phyloP scores from a whole-genome alignment of 2,888 invertebrate species.

The Drosophila nr. medialis region DNA sequence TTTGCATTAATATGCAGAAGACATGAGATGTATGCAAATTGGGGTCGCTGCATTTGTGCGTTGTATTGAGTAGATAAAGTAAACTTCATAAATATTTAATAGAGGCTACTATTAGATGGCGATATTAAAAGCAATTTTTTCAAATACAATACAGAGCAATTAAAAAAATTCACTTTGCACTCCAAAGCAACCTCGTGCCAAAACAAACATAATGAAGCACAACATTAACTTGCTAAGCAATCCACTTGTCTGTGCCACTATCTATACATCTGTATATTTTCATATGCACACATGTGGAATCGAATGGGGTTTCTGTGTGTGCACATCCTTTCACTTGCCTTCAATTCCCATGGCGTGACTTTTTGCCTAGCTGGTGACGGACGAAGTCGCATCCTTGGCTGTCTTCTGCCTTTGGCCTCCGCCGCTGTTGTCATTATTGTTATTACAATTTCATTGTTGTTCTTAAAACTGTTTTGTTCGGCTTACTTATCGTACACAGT shows the following conservation, averaged over 20 bases:
- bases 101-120: neutral
- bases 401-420: conserved; percentile 24
- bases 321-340: conserved; percentile 24
- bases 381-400: conserved; percentile 48
- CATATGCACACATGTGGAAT: conserved; percentile 25
- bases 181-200: conserved; percentile 13
- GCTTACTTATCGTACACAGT: conserved; percentile 63
- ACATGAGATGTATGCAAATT: conserved; percentile 45
- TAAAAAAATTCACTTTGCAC: neutral
- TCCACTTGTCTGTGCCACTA: conserved; percentile 23
- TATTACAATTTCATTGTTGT: conserved; percentile 66
- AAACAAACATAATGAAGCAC: conserved; percentile 16
- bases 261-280: conserved; percentile 37
- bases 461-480: conserved; percentile 48
- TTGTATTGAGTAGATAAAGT: neutral
- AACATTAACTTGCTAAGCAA: conserved; percentile 34
- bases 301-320: neutral
- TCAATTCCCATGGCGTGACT: conserved; percentile 55
- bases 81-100: neutral
- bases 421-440: conserved; percentile 58
- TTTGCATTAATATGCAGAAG: conserved; percentile 64
- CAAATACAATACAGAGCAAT: neutral
- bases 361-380: conserved; percentile 38
- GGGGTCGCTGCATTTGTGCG: conserved; percentile 25
- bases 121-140: neutral